phyloP scores from a whole-genome alignment of 2,797 vertebrate species.

The Alfaro cultratus region DNA sequence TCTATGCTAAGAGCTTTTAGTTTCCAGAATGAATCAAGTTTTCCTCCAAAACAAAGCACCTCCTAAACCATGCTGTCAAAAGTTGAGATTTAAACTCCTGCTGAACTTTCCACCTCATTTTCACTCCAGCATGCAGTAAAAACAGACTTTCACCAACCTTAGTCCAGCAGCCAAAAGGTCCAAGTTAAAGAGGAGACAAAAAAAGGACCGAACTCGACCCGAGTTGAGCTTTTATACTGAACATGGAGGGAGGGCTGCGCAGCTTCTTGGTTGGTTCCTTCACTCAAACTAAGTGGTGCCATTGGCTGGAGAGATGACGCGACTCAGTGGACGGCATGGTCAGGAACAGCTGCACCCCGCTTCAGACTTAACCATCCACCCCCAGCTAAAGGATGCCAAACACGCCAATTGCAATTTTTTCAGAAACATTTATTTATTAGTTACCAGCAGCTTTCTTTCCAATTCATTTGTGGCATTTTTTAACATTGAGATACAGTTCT shows the following conservation, averaged over 20 bases:
- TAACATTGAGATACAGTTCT: conserved; percentile 76
- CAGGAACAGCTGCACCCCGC: conserved; percentile 65
- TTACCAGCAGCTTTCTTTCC: conserved; percentile 84
- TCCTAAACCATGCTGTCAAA: not conserved
- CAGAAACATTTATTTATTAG: conserved; percentile 83
- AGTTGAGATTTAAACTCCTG: not conserved
- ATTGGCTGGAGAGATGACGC: conserved; percentile 72
- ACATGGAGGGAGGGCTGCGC: conserved; percentile 54
- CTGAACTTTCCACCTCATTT: not conserved
- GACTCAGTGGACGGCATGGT: conserved; percentile 49
- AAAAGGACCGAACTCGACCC: conserved; percentile 76
- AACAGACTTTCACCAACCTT: conserved; percentile 57
- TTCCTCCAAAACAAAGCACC: not conserved
- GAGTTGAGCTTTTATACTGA: conserved; percentile 74
- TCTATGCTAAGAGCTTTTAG: not conserved
- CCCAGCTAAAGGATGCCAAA: conserved; percentile 44
- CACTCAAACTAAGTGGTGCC: conserved; percentile 33
- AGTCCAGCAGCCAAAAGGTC: conserved; percentile 50
- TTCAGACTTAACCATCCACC: conserved; percentile 16
- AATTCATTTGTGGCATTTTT: conserved; percentile 77
- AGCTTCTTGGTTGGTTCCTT: conserved; percentile 51
- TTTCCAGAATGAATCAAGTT: too few relatives aligned
- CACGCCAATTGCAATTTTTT: conserved; percentile 71
- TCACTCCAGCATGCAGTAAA: conserved; percentile 1
- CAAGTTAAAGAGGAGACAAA: conserved; percentile 52